Conservation (phyloP, 2,113 vertebrate genomes). For the Colistium nudipinnis region DNA sequence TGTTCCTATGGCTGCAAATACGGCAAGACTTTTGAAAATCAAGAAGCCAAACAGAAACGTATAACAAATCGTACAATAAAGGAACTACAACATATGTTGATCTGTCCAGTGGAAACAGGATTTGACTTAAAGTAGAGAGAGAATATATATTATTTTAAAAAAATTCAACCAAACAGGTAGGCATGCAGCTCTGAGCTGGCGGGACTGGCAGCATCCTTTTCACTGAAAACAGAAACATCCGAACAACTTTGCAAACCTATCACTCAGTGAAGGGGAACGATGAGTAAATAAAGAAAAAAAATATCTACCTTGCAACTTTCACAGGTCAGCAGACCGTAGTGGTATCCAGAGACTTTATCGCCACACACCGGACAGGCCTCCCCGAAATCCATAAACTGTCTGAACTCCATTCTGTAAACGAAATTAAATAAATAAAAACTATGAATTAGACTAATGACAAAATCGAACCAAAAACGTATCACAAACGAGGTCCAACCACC, state of each 20-base stretch:
- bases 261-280: no score
- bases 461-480: background rate
- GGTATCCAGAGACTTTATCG: constrained; percentile 79
- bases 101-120: no score
- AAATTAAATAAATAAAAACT: background rate
- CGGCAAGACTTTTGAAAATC: background rate
- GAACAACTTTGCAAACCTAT: background rate
- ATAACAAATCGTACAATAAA: background rate
- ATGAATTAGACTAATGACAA: background rate
- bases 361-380: constrained; percentile 80
- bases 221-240: background rate
- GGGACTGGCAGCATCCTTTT: background rate
- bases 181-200: no score
- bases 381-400: constrained; percentile 52
- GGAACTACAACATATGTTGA: no score
- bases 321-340: constrained; percentile 80
- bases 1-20: background rate
- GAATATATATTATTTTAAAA: no score
- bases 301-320: constrained; percentile 78
- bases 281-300: no score
- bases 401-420: constrained; percentile 64
- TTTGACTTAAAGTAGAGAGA: no score
- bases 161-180: no score
- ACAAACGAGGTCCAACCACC: no score
- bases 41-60: background rate